phyloP scores from a whole-genome alignment of 2,797 vertebrate species.

The Pipistrellus pipistrellus region DNA sequence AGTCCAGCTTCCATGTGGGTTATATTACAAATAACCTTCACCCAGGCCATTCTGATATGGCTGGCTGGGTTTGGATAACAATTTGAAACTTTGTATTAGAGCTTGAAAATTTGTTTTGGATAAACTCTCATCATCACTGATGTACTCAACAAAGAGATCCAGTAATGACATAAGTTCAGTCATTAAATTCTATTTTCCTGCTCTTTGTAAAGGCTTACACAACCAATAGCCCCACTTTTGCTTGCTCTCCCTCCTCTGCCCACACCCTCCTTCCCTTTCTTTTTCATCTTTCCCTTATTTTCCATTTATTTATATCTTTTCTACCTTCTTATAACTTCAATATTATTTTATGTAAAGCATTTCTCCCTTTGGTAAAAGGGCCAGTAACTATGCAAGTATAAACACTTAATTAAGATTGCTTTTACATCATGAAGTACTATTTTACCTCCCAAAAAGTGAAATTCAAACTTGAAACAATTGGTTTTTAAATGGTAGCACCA shows the following conservation, averaged over 20 bases:
- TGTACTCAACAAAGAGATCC: neutral
- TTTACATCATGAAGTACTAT: constrained; percentile 9
- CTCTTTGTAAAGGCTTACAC: constrained; percentile 6
- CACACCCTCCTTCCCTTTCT: neutral
- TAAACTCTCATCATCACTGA: neutral
- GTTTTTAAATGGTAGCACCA: constrained; percentile 68
- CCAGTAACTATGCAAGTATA: constrained; percentile 8
- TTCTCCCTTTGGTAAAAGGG: neutral
- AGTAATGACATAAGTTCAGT: neutral
- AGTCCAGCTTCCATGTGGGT: neutral
- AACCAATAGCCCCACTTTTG: neutral
- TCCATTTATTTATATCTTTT: neutral
- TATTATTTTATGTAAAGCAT: neutral
- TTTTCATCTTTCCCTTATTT: neutral
- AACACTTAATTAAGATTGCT: constrained; percentile 1
- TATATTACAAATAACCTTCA: neutral
- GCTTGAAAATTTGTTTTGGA: neutral
- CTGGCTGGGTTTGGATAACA: neutral
- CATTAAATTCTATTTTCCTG: neutral
- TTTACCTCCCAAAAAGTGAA: constrained; percentile 48
- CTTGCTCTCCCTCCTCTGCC: neutral
- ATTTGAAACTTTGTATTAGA: constrained; percentile 23
- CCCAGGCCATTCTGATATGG: neutral
- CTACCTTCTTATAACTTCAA: neutral
- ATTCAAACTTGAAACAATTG: constrained; percentile 76